Conservation (phyloP, 2,888 invertebrate species). For the Stramonita haemastoma region DNA sequence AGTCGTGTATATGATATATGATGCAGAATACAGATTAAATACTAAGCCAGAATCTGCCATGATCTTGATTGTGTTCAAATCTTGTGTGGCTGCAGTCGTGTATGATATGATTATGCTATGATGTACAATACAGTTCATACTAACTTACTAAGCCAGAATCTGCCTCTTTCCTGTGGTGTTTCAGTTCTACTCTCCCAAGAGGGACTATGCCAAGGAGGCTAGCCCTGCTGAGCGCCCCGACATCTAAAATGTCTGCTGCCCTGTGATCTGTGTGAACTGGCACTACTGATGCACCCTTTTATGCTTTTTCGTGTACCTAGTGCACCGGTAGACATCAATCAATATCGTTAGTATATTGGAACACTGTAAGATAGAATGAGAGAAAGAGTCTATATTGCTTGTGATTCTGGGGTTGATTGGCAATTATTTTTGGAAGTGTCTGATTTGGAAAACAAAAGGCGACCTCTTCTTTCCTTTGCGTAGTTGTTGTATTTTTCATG, state of each 20-base stretch:
- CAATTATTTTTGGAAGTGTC: background rate
- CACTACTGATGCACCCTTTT: background rate
- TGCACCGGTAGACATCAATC: background rate
- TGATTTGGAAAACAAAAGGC: background rate
- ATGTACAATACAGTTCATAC: no score
- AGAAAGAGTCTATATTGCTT: background rate
- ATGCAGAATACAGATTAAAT: no score
- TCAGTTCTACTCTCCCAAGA: slow-evolving; percentile 56
- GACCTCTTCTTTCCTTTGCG: background rate
- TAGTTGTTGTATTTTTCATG: no score
- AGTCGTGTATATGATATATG: no score
- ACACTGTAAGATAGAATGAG: background rate
- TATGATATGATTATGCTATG: no score
- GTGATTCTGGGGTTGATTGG: background rate
- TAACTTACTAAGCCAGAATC: no score
- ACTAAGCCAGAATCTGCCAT: no score
- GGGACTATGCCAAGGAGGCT: slow-evolving; percentile 52
- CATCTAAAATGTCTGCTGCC: slow-evolving; percentile 29
- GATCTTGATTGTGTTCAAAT: no score
- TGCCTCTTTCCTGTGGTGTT: background rate
- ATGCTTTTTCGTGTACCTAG: background rate
- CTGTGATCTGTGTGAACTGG: no score
- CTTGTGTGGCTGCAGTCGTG: no score
- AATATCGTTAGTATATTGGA: background rate
- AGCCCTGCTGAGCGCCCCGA: slow-evolving; percentile 53